These are phyloP conservation scores for Bombus huntii DNA, from an alignment of 1,140 invertebrate genomes.

Conservation along the genomic window DNA sequence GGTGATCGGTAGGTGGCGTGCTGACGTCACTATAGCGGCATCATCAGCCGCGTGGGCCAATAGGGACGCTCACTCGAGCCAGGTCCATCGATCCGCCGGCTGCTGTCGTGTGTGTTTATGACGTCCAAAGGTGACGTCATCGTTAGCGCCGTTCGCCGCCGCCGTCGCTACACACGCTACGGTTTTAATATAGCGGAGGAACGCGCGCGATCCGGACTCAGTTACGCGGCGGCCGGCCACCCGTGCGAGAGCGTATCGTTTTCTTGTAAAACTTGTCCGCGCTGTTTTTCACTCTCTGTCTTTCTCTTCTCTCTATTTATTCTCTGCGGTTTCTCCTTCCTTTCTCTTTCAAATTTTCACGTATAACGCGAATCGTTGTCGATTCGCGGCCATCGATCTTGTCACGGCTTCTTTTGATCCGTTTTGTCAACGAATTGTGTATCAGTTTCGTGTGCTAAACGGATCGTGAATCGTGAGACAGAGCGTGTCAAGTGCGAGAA, in stretches of 20 bases:
- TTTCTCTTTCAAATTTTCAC: not conserved
- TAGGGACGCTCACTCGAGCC: constrained; percentile 66
- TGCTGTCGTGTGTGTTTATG: constrained; percentile 72
- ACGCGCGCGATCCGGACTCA: constrained; percentile 79
- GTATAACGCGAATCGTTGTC: not conserved
- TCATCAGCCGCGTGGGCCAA: constrained; percentile 73
- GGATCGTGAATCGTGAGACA: constrained; percentile 19
- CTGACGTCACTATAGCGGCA: constrained; percentile 76
- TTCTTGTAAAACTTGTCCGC: constrained; percentile 39
- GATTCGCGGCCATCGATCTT: too few relatives aligned
- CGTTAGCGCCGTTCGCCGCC: constrained; percentile 68
- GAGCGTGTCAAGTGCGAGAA: constrained; percentile 29
- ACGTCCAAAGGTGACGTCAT: constrained; percentile 75
- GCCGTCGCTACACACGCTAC: constrained; percentile 79
- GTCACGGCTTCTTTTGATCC: not conserved
- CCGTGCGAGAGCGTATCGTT: constrained; percentile 75
- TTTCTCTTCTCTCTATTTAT: constrained; percentile 16
- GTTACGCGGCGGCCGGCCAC: constrained; percentile 81
- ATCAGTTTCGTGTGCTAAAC: constrained; percentile 12
- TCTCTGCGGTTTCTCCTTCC: not conserved
- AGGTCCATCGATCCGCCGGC: constrained; percentile 75
- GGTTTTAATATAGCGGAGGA: constrained; percentile 82
- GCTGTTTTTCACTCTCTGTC: constrained; percentile 33
- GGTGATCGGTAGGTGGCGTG: constrained; percentile 66
- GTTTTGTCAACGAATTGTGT: not conserved